Percentiles rank a stretch among this genome's conserved stretches.
Evolutionary conservation across 2,888 invertebrate genomes (phyloP).

Genomic region (Erebia palarica): DNA sequence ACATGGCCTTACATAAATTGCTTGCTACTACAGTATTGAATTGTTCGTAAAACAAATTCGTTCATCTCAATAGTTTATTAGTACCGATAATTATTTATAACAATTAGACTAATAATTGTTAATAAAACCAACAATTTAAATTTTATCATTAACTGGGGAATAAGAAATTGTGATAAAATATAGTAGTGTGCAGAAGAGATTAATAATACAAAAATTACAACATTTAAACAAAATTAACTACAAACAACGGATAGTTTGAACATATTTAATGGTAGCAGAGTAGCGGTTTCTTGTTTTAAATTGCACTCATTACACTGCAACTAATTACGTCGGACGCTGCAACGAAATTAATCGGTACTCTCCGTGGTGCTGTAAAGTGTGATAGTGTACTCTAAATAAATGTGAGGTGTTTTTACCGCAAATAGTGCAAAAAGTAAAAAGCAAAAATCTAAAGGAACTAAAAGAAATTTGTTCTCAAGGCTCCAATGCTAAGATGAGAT

Average conservation of each 20-base stretch:
- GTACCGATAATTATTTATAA: no score
- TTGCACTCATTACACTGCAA: slow-evolving; percentile 37
- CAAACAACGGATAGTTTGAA: slow-evolving; percentile 18
- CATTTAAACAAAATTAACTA: slow-evolving; percentile 10
- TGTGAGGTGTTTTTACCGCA: slow-evolving; percentile 28
- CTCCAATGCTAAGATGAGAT: neutral
- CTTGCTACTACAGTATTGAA: no score
- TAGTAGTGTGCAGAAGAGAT: neutral
- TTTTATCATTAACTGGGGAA: no score
- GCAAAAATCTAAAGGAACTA: neutral
- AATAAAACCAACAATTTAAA: no score
- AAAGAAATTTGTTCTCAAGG: slow-evolving; percentile 1
- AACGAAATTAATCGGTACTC: slow-evolving; percentile 36
- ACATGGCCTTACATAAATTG: no score
- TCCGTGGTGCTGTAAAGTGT: slow-evolving; percentile 37
- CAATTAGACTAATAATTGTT: no score
- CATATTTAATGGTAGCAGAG: slow-evolving; percentile 27
- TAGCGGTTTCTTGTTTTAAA: slow-evolving; percentile 37
- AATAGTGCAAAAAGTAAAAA: slow-evolving; percentile 26
- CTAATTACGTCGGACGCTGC: slow-evolving; percentile 38
- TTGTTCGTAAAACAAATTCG: no score
- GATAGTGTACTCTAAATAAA: slow-evolving; percentile 36
- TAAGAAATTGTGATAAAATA: no score
- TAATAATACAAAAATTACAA: neutral
- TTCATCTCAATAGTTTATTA: no score